Conservation (phyloP, 2,888 invertebrate species). For the Drosophila barbarae region DNA sequence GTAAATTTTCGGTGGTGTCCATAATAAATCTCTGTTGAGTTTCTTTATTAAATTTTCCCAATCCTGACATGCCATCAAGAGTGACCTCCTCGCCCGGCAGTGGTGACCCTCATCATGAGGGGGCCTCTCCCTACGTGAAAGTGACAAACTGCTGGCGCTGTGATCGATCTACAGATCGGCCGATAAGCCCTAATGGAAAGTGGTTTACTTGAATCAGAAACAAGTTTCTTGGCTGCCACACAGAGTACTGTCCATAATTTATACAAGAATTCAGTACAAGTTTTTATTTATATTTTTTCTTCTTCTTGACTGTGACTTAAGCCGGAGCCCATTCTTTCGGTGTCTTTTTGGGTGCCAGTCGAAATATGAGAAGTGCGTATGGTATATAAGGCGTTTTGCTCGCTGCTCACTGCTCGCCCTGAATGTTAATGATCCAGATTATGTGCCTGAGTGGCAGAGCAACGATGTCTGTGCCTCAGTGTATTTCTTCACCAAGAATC, state of each 20-base stretch:
- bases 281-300: constrained; percentile 12
- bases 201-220: constrained; percentile 47
- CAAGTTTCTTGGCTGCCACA: constrained; percentile 52
- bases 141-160: constrained; percentile 40
- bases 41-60: constrained; percentile 47
- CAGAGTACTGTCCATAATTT: constrained; percentile 32
- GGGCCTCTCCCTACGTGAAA: constrained; percentile 17
- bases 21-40: constrained; percentile 65
- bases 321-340: constrained; percentile 38
- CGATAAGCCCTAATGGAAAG: constrained; percentile 40
- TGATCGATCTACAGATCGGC: constrained; percentile 29
- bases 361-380: constrained; percentile 33
- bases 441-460: constrained; percentile 54
- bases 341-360: constrained; percentile 31
- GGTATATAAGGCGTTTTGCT: constrained; percentile 36
- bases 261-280: constrained; percentile 49
- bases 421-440: constrained; percentile 75
- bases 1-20: constrained; percentile 35
- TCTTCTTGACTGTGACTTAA: constrained; percentile 16
- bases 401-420: constrained; percentile 52
- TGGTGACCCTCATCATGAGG: constrained; percentile 39
- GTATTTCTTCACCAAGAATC: constrained; percentile 38
- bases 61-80: constrained; percentile 24
- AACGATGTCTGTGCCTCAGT: constrained; percentile 31
- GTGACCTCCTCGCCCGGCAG: constrained; percentile 4